Evolutionary conservation across 2,797 vertebrate species (phyloP).

Genomic region (Clarias pachynema): DNA sequence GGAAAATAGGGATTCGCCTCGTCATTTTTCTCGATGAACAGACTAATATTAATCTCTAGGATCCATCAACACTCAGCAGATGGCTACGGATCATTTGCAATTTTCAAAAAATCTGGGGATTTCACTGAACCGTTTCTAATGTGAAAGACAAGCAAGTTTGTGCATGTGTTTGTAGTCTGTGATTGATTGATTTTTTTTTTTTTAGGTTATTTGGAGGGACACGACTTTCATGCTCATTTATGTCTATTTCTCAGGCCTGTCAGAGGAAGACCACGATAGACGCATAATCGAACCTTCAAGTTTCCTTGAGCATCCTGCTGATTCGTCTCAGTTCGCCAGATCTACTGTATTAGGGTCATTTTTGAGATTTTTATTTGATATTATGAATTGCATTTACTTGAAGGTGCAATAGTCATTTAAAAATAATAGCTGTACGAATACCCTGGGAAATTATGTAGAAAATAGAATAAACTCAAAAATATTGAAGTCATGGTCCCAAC

Average conservation of each 20-base stretch:
- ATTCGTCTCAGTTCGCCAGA: neutral
- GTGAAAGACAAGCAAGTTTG: slow-evolving; percentile 6
- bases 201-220: slow-evolving; percentile 2
- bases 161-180: slow-evolving; percentile 5
- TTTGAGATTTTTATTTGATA: neutral
- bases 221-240: neutral
- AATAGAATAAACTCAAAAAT: neutral
- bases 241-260: neutral
- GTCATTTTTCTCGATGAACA: slow-evolving; percentile 17
- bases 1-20: slow-evolving; percentile 10
- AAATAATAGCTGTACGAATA: neutral
- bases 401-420: neutral
- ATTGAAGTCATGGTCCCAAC: neutral
- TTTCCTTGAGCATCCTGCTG: neutral
- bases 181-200: slow-evolving; percentile 4
- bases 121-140: slow-evolving; percentile 9
- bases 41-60: slow-evolving; percentile 40
- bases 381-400: neutral
- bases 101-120: slow-evolving; percentile 27
- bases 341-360: neutral
- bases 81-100: slow-evolving; percentile 34
- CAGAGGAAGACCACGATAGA: neutral
- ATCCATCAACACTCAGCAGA: slow-evolving; percentile 38
- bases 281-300: neutral
- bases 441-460: neutral